Evolutionary conservation across 2,797 vertebrate species (phyloP).

Genomic region (Microctenopoma steveboyesi): DNA sequence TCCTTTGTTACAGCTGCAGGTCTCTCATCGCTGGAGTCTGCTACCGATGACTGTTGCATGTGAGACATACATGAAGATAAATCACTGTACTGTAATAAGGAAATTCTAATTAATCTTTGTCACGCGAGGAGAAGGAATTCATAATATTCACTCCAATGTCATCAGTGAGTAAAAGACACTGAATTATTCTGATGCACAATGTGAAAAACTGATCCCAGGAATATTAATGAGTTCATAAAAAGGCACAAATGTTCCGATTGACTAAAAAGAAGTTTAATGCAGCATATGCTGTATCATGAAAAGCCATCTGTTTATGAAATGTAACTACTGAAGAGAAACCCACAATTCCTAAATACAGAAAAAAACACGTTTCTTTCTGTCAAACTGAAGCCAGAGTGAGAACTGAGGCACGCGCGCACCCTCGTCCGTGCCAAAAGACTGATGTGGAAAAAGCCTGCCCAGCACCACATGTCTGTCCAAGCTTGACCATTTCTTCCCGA

Average conservation of each 20-base stretch:
- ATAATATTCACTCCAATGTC: conserved; percentile 44
- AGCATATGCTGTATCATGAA: conserved; percentile 29
- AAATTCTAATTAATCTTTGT: conserved; percentile 31
- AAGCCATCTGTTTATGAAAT: conserved; percentile 44
- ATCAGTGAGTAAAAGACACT: conserved; percentile 24
- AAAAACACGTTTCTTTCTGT: conserved; percentile 12
- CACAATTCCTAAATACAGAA: conserved; percentile 22
- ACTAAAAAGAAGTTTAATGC: conserved; percentile 8
- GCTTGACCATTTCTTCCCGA: conserved; percentile 30
- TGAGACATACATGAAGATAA: conserved; percentile 55
- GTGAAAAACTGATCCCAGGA: conserved; percentile 28
- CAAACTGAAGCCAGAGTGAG: conserved; percentile 16
- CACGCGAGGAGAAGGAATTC: conserved; percentile 23
- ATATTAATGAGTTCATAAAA: conserved; percentile 39
- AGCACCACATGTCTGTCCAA: conserved; percentile 32
- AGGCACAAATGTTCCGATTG: conserved; percentile 30
- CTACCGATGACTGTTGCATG: conserved; percentile 65
- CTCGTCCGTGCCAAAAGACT: conserved; percentile 24
- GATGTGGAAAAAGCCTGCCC: conserved; percentile 30
- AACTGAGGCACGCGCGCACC: conserved; percentile 7
- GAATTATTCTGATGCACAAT: conserved; percentile 11
- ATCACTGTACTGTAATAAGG: conserved; percentile 27
- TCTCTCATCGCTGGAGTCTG: conserved; percentile 73
- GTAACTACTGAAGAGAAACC: conserved; percentile 5
- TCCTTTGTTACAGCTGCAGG: conserved; percentile 47